Conservation (phyloP, 1,140 invertebrate genomes). For the Cyclina sinensis region DNA sequence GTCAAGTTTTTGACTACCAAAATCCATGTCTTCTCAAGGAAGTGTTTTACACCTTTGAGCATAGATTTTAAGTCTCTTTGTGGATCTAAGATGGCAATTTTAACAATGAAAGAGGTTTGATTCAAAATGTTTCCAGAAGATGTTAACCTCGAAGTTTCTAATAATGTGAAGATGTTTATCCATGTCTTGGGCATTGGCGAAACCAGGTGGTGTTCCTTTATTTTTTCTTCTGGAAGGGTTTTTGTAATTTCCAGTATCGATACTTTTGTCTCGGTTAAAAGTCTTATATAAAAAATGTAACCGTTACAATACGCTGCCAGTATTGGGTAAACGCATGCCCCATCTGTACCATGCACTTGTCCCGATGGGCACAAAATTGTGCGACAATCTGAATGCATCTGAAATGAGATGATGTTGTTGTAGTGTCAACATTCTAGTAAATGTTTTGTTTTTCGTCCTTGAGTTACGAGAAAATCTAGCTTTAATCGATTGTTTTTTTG, state of each 20-base stretch:
- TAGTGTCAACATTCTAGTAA: too few relatives aligned
- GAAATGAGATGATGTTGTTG: too few relatives aligned
- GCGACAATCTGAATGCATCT: not conserved
- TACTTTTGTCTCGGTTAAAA: not conserved
- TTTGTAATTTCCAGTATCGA: not conserved
- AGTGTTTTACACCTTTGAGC: not conserved
- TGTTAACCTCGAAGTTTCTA: not conserved
- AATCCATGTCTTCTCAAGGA: not conserved
- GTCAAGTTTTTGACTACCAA: not conserved
- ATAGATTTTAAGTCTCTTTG: not conserved
- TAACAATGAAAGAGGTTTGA: not conserved
- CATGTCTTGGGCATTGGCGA: not conserved
- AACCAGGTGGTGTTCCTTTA: not conserved
- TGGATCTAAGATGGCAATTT: not conserved
- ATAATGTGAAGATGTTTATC: not conserved
- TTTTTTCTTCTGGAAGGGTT: not conserved
- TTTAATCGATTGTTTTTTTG: too few relatives aligned
- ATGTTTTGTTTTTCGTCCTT: too few relatives aligned
- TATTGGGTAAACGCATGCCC: not conserved
- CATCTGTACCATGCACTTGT: not conserved
- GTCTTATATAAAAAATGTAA: not conserved
- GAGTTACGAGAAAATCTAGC: too few relatives aligned
- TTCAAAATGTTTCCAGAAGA: not conserved
- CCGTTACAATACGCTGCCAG: not conserved
- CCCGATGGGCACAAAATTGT: not conserved